These are phyloP conservation scores for Leptopilina boulardi DNA, from an alignment of 1,140 invertebrate genomes.

Conservation along the genomic window DNA sequence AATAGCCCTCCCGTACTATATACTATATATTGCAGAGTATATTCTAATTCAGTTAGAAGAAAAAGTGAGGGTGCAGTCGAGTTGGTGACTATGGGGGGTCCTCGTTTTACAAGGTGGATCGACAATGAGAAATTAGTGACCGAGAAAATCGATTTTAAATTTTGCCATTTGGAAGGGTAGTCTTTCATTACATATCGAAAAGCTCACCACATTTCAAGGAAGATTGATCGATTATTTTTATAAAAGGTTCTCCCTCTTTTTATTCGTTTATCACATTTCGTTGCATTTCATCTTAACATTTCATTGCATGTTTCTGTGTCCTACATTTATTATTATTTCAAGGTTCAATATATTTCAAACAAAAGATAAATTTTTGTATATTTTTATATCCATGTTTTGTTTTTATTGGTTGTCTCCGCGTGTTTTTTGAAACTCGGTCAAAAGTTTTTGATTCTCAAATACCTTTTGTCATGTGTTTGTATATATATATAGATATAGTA, in stretches of 20 bases:
- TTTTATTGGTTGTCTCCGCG: not conserved
- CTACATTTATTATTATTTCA: too few species aligned
- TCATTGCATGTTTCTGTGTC: too few species aligned
- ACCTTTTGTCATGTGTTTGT: conserved; percentile 22
- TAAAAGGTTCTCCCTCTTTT: too few species aligned
- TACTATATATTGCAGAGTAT: conserved; percentile 61
- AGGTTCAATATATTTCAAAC: too few species aligned
- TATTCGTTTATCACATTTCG: not conserved
- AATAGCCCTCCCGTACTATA: conserved; percentile 42
- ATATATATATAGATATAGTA: conserved; percentile 21
- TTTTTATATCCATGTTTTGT: not conserved
- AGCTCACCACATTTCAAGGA: conserved; percentile 16
- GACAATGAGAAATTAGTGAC: conserved; percentile 68
- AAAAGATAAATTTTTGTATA: not conserved
- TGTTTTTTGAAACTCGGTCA: not conserved
- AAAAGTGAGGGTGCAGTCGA: conserved; percentile 65
- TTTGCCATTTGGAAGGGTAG: conserved; percentile 42
- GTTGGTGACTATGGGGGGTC: conserved; percentile 49
- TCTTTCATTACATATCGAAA: conserved; percentile 33
- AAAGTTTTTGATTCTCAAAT: conserved; percentile 25
- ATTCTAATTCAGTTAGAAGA: conserved; percentile 67
- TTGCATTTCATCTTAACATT: too few species aligned
- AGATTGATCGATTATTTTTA: conserved; percentile 19
- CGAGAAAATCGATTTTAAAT: conserved; percentile 65
- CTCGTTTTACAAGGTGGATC: conserved; percentile 42